Evolutionary conservation across 1,140 invertebrate genomes (phyloP), one percentile per base, ranked within the genome.

Genomic region (Paralvinella palmiformis): DNA sequence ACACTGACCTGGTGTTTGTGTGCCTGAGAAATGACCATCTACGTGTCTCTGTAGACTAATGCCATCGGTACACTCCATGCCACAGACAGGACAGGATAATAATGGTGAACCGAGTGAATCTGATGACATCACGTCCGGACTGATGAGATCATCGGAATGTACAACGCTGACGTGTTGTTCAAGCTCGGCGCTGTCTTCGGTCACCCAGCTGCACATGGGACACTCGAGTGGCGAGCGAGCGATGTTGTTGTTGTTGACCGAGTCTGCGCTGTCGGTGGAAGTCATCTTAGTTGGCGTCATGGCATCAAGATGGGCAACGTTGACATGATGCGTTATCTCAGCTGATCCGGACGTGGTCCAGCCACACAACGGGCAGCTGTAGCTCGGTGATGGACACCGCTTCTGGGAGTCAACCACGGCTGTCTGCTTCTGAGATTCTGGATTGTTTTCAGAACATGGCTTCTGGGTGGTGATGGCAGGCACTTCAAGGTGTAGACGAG

Each of bases 91-190:
- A 64, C 75, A 76, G 6, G 22, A 35, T 7, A n/a, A 35, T 44
- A 41, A n/a, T 53, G 7, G 7, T 24, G 7, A 13, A 13, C n/a
- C 33, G 33, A 4, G 62, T 3, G 10, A 32, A 20, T 50, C 22
- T 6, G 24, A 10, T 33, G 20, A 31, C 20, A 65, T 50, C 24
- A 64, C 67, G 59, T 68, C 72, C 22, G 85, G 85, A 72, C 87
- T 88, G n/a, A n/a, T n/a, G 5, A 89, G 80, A 67, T 89, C 85
- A 77, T 89, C 87, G 72, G 85, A 84, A 75, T 92, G 90, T 73
- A 90, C 89, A 27, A 90, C 87, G 77, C 92, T 92, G 0, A 92
- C 90, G 76, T 93, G 91, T 10, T 91, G 75, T 77, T 91, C 89
- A 29, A 92, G 83, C 74, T 90, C 89, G 37, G 48, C 44, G 60